These are phyloP conservation scores for Portevinia maculata DNA, from an alignment of 2,888 invertebrate species.

Conservation along the genomic window DNA sequence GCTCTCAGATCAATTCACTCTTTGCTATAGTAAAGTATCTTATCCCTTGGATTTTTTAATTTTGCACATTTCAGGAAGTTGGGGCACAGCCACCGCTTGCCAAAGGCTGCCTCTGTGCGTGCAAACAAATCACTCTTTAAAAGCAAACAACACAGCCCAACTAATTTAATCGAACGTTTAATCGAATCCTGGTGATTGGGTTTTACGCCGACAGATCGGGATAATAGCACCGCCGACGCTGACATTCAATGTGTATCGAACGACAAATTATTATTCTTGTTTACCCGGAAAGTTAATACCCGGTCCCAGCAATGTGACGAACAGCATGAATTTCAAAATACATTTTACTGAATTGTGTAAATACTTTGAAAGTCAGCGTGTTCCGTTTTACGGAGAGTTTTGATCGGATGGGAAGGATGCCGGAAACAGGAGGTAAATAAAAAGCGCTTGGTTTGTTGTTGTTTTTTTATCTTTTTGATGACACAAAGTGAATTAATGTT, in stretches of 20 bases:
- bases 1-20: too few relatives aligned
- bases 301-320: slow-evolving; percentile 28
- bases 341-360: slow-evolving; percentile 19
- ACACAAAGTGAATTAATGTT: not conserved
- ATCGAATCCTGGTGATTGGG: slow-evolving; percentile 62
- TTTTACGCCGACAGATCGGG: slow-evolving; percentile 17
- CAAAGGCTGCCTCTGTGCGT: not conserved
- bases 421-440: not conserved
- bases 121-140: slow-evolving; percentile 61
- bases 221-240: not conserved
- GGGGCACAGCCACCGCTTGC: not conserved
- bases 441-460: not conserved
- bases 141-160: slow-evolving; percentile 42
- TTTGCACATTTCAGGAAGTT: slow-evolving; percentile 8
- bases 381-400: not conserved
- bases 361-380: not conserved
- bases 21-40: not conserved
- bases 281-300: slow-evolving; percentile 67
- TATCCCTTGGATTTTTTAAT: slow-evolving; percentile 4
- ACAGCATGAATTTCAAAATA: slow-evolving; percentile 62
- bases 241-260: slow-evolving; percentile 24
- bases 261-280: slow-evolving; percentile 66
- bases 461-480: not conserved
- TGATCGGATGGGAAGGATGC: not conserved
- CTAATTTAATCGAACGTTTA: slow-evolving; percentile 59